Percentiles rank a stretch among this genome's conserved stretches.
These are phyloP conservation scores for Drosophila rhopaloa DNA, from an alignment of 1,140 invertebrate genomes.

Conservation along the genomic window DNA sequence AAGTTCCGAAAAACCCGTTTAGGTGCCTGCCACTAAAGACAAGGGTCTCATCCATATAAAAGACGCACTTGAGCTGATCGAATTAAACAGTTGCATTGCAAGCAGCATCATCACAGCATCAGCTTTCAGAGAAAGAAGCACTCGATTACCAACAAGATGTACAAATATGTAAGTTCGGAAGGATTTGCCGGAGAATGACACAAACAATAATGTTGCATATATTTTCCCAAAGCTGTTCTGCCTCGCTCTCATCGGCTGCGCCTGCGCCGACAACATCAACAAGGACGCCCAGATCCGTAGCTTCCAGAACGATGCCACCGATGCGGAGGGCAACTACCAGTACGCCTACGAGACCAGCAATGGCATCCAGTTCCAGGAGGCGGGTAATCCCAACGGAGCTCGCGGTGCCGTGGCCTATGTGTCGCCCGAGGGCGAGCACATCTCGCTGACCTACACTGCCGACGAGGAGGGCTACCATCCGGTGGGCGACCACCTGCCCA, in stretches of 20 bases:
- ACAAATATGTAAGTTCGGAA: conserved; percentile 73
- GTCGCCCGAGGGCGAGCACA: conserved; percentile 85
- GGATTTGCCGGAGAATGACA: background rate
- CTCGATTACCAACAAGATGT: conserved; percentile 50
- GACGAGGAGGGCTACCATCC: conserved; percentile 87
- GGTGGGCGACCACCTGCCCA: conserved; percentile 86
- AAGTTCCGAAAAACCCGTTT: conserved; percentile 63
- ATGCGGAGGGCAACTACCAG: conserved; percentile 79
- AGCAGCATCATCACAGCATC: conserved; percentile 58
- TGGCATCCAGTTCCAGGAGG: conserved; percentile 78
- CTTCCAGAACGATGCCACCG: conserved; percentile 77
- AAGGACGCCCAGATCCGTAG: conserved; percentile 82
- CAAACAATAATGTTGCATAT: too few relatives aligned
- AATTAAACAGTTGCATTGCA: conserved; percentile 74
- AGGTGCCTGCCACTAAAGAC: conserved; percentile 15
- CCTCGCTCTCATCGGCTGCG: conserved; percentile 65
- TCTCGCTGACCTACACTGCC: conserved; percentile 86
- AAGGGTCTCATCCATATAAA: conserved; percentile 66
- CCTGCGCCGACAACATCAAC: conserved; percentile 78
- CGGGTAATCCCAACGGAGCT: conserved; percentile 72
- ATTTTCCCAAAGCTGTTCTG: conserved; percentile 59
- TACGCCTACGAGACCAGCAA: conserved; percentile 81
- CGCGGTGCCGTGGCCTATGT: conserved; percentile 71
- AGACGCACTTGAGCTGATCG: conserved; percentile 59
- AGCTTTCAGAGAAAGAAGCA: conserved; percentile 1